Conservation (phyloP, 2,797 vertebrate genomes). For the Rhodeus uyekii region DNA sequence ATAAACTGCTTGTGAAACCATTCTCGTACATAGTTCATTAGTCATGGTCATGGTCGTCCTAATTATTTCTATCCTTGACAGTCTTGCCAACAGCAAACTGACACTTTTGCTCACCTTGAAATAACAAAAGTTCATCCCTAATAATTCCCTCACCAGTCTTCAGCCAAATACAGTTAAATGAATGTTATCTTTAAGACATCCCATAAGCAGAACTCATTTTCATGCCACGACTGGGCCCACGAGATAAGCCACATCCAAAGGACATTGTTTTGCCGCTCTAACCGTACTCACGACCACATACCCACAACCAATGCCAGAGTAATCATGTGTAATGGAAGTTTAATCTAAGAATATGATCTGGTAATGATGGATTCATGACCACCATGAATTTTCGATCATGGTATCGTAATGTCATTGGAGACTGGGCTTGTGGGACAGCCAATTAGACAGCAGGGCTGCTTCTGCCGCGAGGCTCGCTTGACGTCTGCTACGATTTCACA, state of each 20-base stretch:
- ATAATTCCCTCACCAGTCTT: constrained; percentile 26
- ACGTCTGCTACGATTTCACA: constrained; percentile 2
- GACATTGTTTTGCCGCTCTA: constrained; percentile 13
- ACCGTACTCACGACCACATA: constrained; percentile 4
- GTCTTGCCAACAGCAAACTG: constrained; percentile 36
- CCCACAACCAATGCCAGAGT: constrained; percentile 10
- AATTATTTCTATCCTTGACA: constrained; percentile 42
- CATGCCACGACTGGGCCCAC: constrained; percentile 27
- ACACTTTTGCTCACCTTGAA: constrained; percentile 41
- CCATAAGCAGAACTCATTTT: constrained; percentile 37
- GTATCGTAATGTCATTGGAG: neutral
- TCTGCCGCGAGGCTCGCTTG: neutral
- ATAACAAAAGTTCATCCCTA: constrained; percentile 10
- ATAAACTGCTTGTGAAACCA: constrained; percentile 2
- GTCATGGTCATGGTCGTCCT: constrained; percentile 27
- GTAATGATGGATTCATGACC: constrained; percentile 34
- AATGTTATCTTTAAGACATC: constrained; percentile 37
- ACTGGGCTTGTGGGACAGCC: neutral
- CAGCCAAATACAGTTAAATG: constrained; percentile 26
- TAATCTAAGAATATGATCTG: constrained; percentile 40
- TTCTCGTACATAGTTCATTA: constrained; percentile 18
- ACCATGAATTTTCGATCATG: neutral
- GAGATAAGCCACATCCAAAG: constrained; percentile 39
- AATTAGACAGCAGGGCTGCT: neutral
- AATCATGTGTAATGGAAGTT: constrained; percentile 33